Evolutionary conservation across 2,113 vertebrate genomes (phyloP).

Genomic region (Dinomys branickii): DNA sequence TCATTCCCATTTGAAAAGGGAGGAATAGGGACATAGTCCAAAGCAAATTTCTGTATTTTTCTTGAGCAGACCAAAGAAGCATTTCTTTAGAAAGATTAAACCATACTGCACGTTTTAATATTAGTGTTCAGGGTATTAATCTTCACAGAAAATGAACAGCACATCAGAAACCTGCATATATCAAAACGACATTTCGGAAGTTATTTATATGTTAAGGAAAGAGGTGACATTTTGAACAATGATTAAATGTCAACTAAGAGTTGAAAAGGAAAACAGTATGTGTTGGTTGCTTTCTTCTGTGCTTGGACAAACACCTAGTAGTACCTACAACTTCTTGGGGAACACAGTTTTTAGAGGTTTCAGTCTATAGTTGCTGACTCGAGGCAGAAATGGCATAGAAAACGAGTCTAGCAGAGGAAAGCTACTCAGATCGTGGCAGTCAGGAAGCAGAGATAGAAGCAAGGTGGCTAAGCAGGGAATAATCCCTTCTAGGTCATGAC

Average conservation of each 20-base stretch:
- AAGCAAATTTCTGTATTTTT: neutral
- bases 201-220: neutral
- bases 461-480: neutral
- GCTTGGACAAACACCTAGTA: neutral
- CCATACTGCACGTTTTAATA: neutral
- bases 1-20: neutral
- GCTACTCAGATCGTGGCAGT: neutral
- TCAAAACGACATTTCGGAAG: slow-evolving; percentile 14
- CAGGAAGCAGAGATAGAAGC: neutral
- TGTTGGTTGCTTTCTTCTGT: neutral
- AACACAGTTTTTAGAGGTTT: neutral
- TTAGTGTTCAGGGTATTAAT: neutral
- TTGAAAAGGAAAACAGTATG: neutral
- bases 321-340: neutral
- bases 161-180: neutral
- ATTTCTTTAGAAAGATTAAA: slow-evolving; percentile 19
- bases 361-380: neutral
- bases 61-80: neutral
- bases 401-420: neutral
- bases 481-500: neutral
- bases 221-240: neutral
- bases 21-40: neutral
- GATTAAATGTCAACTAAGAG: neutral
- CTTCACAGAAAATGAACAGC: neutral
- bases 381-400: neutral